Evolutionary conservation across 2,113 vertebrate genomes (phyloP), one percentile per base, ranked within the genome.

Genomic region (Eurystomus gularis): DNA sequence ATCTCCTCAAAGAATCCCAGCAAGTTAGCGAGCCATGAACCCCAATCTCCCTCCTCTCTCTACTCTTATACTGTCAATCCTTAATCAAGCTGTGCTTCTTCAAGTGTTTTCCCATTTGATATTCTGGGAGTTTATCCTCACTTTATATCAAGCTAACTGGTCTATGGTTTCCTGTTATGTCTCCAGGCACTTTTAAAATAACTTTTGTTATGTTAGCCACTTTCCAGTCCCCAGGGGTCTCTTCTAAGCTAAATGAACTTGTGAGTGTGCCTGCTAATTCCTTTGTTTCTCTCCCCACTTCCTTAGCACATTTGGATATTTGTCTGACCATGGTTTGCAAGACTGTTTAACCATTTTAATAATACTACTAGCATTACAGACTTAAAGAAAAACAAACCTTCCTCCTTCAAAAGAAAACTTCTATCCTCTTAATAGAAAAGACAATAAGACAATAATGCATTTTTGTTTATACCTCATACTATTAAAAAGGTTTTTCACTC

Each of bases 51-150:
- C 64, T 78, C 70, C 89, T 79, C 51, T 83, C 70, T 84, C 69
- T 51, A 1, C 64, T 66, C 62, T 79, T 78, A 37, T 8, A 68
- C 93, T 92, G 87, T 82, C 96, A 95, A 86, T 95, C 81, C 91
- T 96, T 96, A 96, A 96, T 97, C 96, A 96, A 96, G 96, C 95
- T 97, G 96, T 97, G 96, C 96, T 97, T 88, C 92, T 87, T 73
- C 93, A 54, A 95, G 71, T 95, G 95, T 86, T 97, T 96, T 80
- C 51, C 82, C 88, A 94, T 92, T 97, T 96, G 39, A 95, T 95
- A 97, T 95, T 95, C 88, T 35, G 91, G 80, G 95, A 96, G 66
- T 96, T 97, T 96, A 94, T 96, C 48, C 46, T 61, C 61, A 86
- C n/a, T 96, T 96, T 91, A 42, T 90, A 94, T 96, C 68, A 92